These are phyloP conservation scores for Cyanoliseus patagonus DNA, from an alignment of 2,113 vertebrate genomes.

Conservation along the genomic window DNA sequence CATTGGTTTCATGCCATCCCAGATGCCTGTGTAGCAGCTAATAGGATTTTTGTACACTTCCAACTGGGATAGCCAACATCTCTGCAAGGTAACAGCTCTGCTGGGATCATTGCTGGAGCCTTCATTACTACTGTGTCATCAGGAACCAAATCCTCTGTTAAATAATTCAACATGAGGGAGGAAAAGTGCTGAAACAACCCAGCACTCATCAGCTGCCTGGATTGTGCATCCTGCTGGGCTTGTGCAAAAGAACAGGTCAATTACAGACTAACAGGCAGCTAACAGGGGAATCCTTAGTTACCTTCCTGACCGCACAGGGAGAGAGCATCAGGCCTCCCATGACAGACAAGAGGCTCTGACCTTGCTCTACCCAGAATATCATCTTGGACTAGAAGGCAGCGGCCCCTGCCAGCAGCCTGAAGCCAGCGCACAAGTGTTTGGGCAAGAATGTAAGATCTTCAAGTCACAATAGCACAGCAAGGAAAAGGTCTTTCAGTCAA, in stretches of 20 bases:
- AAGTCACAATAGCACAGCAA: background rate
- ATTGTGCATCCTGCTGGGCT: background rate
- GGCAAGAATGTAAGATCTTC: background rate
- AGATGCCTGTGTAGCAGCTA: background rate
- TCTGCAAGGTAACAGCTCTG: background rate
- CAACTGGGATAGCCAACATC: background rate
- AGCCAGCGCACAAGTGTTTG: background rate
- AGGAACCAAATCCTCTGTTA: background rate
- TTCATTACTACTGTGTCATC: background rate
- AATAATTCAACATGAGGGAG: background rate
- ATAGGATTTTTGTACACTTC: background rate
- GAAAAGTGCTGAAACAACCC: background rate
- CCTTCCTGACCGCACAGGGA: background rate
- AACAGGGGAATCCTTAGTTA: background rate
- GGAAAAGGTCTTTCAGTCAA: background rate
- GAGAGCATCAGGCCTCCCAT: background rate
- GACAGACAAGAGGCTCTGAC: background rate
- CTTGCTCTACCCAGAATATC: background rate
- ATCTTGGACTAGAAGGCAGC: slow-evolving; percentile 6
- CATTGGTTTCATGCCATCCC: background rate
- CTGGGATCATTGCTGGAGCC: background rate
- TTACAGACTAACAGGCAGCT: background rate
- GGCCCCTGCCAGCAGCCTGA: slow-evolving; percentile 9
- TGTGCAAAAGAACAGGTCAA: background rate
- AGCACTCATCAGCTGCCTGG: background rate